Evolutionary conservation across 2,888 invertebrate species (phyloP), one percentile per base, ranked within the genome.

Genomic region (Tetragnatha montana): DNA sequence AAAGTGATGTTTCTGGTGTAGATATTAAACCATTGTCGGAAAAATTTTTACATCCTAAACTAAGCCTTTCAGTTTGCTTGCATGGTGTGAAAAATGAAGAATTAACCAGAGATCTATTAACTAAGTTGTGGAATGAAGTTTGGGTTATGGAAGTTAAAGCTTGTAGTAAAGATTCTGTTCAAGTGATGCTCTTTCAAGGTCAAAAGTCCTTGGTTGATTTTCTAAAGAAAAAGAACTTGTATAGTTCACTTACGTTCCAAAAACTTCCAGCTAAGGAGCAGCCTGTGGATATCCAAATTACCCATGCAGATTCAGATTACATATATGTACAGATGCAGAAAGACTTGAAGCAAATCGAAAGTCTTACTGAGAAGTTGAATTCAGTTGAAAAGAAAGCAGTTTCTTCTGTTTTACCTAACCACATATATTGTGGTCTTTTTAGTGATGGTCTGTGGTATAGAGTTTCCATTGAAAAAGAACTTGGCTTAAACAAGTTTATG

Each of bases 121-220:
- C n/a, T 0, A 85, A 85, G 12, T 69, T 89, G 10, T 17, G 51
- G 8, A 7, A 78, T 8, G 78, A 85, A 49, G 6, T 6, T 6
- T 89, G 89, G 89, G 76, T 75, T 17, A 85, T 89, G 85, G 71
- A 89, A 78, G 71, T 89, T 0, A 71, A 71, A 47, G 49, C 35
- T 8, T 6, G 6, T 8, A 22, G 35, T 6, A 21, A 73, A 69
- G 71, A 17, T 8, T 70, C 60, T 22, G 12, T 21, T 68, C 21
- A 89, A 68, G 85, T 89, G 17, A 81, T 75, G 73, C n/a, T 89
- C 17, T 85, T 21, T n/a, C 76, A 78, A 47, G 69, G 51, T 12
- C 17, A 49, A 17, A 71, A 19, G n/a, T 47, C 89, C 7, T 47
- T 89, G 8, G 49, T 22, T 10, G 60, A 81, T 35, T 51, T 85